Conservation (phyloP, 2,797 vertebrate genomes). For the Kryptolebias ocellatus region DNA sequence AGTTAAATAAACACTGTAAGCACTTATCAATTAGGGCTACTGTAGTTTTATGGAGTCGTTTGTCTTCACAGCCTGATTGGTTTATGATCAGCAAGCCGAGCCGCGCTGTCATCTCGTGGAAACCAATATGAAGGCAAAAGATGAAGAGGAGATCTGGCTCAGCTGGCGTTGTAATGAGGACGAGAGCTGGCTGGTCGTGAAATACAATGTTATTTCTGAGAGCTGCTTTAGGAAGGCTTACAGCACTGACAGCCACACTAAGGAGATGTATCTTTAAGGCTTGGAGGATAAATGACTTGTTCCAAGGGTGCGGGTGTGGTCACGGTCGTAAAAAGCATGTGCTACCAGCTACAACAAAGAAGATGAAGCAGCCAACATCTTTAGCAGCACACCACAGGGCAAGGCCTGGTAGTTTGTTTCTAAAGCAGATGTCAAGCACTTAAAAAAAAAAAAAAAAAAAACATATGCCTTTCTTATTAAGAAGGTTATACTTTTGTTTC, state of each 20-base stretch:
- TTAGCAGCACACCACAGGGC: background rate
- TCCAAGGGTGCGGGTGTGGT: constrained; percentile 8
- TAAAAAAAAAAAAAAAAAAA: background rate
- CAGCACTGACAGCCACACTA: constrained; percentile 10
- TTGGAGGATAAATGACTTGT: constrained; percentile 2
- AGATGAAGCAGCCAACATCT: constrained; percentile 2
- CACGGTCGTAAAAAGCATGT: background rate
- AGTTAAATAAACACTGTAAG: constrained; percentile 4
- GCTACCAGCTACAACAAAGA: background rate
- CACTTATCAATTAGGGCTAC: constrained; percentile 13
- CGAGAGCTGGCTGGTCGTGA: constrained; percentile 8
- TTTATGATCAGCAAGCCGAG: constrained; percentile 10
- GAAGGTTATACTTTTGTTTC: background rate
- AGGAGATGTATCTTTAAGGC: constrained; percentile 8
- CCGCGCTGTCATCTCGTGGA: background rate
- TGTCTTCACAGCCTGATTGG: constrained; percentile 5
- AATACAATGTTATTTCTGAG: constrained; percentile 13
- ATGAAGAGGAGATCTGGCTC: constrained; percentile 24
- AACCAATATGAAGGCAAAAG: constrained; percentile 19
- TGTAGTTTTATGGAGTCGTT: constrained; percentile 2
- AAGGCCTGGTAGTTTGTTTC: background rate
- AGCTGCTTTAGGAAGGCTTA: constrained; percentile 8
- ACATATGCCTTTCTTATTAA: background rate
- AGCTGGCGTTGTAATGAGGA: constrained; percentile 15
- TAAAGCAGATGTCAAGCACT: background rate